phyloP scores from a whole-genome alignment of 2,888 invertebrate species.

The Pachycephus smyrnensis region DNA sequence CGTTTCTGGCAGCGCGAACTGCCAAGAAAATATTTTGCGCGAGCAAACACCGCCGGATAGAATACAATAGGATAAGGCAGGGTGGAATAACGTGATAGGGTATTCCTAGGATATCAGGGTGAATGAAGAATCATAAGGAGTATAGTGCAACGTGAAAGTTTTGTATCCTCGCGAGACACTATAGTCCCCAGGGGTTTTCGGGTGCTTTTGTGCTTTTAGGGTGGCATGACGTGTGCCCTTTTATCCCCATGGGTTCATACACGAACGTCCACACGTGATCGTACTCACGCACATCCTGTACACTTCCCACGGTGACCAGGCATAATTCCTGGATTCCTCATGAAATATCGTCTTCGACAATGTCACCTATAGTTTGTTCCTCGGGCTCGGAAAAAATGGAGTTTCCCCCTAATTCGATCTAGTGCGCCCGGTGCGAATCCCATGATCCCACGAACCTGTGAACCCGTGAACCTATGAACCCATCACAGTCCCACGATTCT shows the following conservation, averaged over 20 bases:
- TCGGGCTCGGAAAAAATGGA: background rate
- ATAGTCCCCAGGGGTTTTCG: constrained; percentile 16
- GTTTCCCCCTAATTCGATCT: background rate
- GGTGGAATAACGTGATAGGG: background rate
- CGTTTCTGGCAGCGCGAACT: constrained; percentile 4
- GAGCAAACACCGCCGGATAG: background rate
- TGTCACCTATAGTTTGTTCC: background rate
- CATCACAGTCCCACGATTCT: background rate
- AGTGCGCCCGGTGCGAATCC: background rate
- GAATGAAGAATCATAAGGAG: background rate
- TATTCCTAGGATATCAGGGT: background rate
- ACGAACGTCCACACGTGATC: constrained; percentile 17
- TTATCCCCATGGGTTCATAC: constrained; percentile 25
- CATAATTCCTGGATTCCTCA: constrained; percentile 19
- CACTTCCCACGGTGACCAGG: constrained; percentile 23
- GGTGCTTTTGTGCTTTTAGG: constrained; percentile 32
- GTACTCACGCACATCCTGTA: constrained; percentile 9
- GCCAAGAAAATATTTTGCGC: constrained; percentile 8
- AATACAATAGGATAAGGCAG: background rate
- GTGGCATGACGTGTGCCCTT: constrained; percentile 33
- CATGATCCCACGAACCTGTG: background rate
- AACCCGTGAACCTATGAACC: background rate
- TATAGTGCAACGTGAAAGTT: background rate
- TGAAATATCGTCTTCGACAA: background rate
- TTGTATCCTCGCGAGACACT: constrained; percentile 21